A percentile compares a stretch with the other conserved stretches of the same genome.
Evolutionary conservation across 2,888 invertebrate species (phyloP).

Genomic region (Tipula helvola): DNA sequence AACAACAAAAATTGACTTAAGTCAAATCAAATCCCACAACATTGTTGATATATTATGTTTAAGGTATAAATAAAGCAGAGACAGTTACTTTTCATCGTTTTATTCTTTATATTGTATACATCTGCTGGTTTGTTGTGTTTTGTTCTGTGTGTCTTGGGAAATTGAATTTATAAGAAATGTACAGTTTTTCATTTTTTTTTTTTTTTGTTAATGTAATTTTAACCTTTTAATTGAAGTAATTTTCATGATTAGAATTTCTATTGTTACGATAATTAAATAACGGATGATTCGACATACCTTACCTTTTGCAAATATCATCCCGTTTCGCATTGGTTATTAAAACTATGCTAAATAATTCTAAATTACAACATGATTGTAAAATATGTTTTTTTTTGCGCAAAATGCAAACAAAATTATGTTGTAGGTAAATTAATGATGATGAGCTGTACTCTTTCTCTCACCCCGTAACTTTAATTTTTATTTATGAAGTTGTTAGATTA

Average conservation of each 20-base stretch:
- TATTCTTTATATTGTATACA: neutral
- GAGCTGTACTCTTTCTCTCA: neutral
- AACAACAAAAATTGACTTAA: neutral
- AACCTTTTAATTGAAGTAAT: neutral
- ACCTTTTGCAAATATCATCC: neutral
- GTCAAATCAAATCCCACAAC: neutral
- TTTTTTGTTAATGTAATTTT: neutral
- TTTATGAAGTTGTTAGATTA: neutral
- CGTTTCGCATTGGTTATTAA: neutral
- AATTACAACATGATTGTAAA: neutral
- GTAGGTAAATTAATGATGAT: neutral
- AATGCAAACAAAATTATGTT: neutral
- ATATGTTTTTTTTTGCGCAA: neutral
- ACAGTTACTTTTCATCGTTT: neutral
- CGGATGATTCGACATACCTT: neutral
- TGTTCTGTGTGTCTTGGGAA: neutral
- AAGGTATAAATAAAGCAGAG: neutral
- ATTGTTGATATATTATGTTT: neutral
- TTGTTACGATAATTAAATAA: neutral
- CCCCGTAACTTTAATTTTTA: neutral
- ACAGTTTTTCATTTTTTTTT: neutral
- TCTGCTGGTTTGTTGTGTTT: neutral
- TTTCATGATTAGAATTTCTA: neutral
- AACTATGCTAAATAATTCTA: neutral
- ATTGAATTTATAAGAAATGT: neutral